Base-by-base conservation (phyloP, 2,888 invertebrate genomes). In the Diabrotica balteata region DNA sequence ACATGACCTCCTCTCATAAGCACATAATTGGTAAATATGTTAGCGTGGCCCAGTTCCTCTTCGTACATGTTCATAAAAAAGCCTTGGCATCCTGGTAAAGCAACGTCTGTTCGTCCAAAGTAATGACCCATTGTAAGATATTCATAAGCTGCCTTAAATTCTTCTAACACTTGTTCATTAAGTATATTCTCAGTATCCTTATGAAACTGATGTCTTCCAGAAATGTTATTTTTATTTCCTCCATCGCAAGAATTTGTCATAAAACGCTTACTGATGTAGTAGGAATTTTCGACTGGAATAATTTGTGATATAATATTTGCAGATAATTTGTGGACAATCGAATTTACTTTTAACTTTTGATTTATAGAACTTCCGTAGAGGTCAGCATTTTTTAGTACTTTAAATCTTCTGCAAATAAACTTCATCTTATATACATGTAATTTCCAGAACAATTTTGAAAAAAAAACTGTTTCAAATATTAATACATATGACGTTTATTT, bases 51-150 rank as follows among this genome's bases (percentile, higher is more conserved):
- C 47, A 83, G 80, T 77, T 87, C 87, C 71, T 87, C 87, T 11
- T 83, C 68, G 73, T 86, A 84, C 87, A 87, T 86, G 71, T 82
- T 81, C 72, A 81, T 82, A 70, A 86, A 87, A 73, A 82, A 87
- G 10, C 84, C 80, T 57, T 82, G 79, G 69, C 81, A 82, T 6
- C 84, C 84, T 9, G 85, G 83, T 45, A 87, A 76, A 22, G 86
- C 84, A 58, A 86, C 79, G 45, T 85, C 84, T 0, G 82, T 84
- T 54, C 85, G 79, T 10, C 86, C 86, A 68, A 86, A 87, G 77
- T 84, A 85, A 67, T 81, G 77, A 81, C 89, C 87, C 88, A 90
- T 88, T 8, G 88, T 86, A 71, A 90, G 80, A 80, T 90, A 90
- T 59, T 85, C 84, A 79, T 88, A 89, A 72, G 86, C 86, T 17